Evolutionary conservation across 1,140 invertebrate species (phyloP), one percentile per base, ranked within the genome.

Genomic region (Cyclina sinensis): DNA sequence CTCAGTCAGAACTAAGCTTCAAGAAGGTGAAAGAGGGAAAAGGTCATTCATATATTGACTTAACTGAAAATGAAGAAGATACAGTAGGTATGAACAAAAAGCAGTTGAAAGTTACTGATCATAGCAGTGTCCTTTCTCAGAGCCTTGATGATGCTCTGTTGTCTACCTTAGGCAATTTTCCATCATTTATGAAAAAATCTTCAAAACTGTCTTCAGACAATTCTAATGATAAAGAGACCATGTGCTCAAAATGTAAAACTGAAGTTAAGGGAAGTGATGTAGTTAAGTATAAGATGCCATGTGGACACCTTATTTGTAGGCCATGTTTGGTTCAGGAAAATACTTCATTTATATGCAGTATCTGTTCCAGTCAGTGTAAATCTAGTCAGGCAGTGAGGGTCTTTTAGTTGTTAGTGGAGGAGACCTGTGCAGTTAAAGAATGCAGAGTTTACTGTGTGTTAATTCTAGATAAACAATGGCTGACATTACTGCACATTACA

Each of bases 141-240:
- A 92, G 91, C 79, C 68, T 92, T 2, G 80, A 92, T 54, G 78
- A 35, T 57, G 91, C 91, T n/a, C 73, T 92, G 57, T n/a, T 43
- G 43, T 74, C 73, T 43, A 78, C 90, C 18, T 57, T 92, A 16
- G 82, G 86, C 7, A 57, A 39, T 21, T 46, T 92, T 30, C 91
- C 91, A 27, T 90, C 88, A 27, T 92, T 90, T 80, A 90, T 88
- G 39, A 89, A 83, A 37, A 39, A 68, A n/a, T 57, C 21, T 5
- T 74, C 68, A 43, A 39, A 85, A 7, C 12, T 12, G 16, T 12
- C n/a, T 7, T 21, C 82, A 59, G 32, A 18, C 57, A 32, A 35
- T 85, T 11, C 39, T n/a, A 65, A 7, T 46, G 37, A 65, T 80
- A 62, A 46, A 27, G n/a, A 27, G 0, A 32, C 39, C n/a, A 21